Evolutionary conservation across 1,140 invertebrate genomes (phyloP), one percentile per base, ranked within the genome.

Genomic region (Cylas formicarius): DNA sequence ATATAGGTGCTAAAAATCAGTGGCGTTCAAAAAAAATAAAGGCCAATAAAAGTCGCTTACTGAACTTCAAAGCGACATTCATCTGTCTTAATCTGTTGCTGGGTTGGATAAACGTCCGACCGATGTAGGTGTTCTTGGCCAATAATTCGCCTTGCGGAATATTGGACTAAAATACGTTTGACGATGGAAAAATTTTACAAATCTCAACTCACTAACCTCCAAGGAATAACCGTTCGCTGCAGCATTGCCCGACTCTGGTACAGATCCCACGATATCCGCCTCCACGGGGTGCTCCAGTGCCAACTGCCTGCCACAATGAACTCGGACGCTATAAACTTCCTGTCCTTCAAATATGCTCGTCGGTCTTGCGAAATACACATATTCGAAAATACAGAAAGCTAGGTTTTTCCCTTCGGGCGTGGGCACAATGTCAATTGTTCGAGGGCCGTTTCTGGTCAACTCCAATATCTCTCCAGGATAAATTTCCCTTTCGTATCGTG

Each of bases 371-470:
- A 98, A 98, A 66, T 98, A 98, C 0, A 98, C 93, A 67, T 98
- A 98, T 70, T 98, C 95, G 67, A 98, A 98, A 55, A 98, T 97
- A 66, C 95, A 98, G 67, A 97, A 95, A 0, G 94, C 92, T 48
- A 86, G 80, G 11, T 78, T 72, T 48, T 81, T 81, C 7, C 53
- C 49, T 48, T 77, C 76, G 0, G 84, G 82, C 28, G 82, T 73
- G 48, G 80, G 77, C 17, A 95, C 81, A 39, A 93, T 84, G 52
- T 84, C 83, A 33, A 95, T 78, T 0, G 89, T 90, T 52, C 80
- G 78, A 20, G 91, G 75, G 11, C 94, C 92, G 47, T 83, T 73
- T 16, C 77, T 72, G 0, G 88, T 89, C 33, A 98, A 70, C 69
- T 97, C 91, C 2, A 98, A 80, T 39, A 97, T 96, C 73, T 98